Percentiles rank a stretch among this genome's conserved stretches.
These are phyloP conservation scores for Tortrix viridana DNA, from an alignment of 2,888 invertebrate species.

Conservation along the genomic window DNA sequence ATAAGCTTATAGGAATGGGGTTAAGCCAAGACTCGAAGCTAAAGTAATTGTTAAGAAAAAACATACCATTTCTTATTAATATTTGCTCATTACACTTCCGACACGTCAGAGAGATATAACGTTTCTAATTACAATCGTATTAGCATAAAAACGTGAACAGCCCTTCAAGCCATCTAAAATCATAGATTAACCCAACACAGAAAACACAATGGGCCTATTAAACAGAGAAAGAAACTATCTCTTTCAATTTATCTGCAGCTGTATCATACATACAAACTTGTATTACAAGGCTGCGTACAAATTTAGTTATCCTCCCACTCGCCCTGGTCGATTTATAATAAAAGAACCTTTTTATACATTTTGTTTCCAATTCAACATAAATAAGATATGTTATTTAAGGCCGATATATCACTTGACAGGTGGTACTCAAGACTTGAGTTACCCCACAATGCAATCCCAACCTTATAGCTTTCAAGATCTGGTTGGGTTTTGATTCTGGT, in stretches of 20 bases:
- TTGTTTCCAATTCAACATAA: slow-evolving; percentile 84
- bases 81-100: too few relatives aligned
- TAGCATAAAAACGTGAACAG: background rate
- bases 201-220: slow-evolving; percentile 59
- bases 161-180: slow-evolving; percentile 6
- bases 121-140: background rate
- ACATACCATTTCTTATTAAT: too few relatives aligned
- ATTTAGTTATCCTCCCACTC: slow-evolving; percentile 82
- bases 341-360: slow-evolving; percentile 80
- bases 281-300: slow-evolving; percentile 76
- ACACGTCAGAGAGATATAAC: background rate
- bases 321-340: slow-evolving; percentile 74
- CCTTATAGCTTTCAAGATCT: slow-evolving; percentile 49
- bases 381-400: slow-evolving; percentile 85
- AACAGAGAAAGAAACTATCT: slow-evolving; percentile 69
- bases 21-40: too few relatives aligned
- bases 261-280: slow-evolving; percentile 61
- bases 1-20: too few relatives aligned
- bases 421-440: slow-evolving; percentile 68
- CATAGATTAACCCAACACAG: slow-evolving; percentile 22
- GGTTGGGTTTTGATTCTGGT: slow-evolving; percentile 49
- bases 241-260: slow-evolving; percentile 70
- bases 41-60: too few relatives aligned
- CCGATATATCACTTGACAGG: slow-evolving; percentile 84
- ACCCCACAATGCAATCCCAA: slow-evolving; percentile 51